Percentiles rank a stretch among this genome's conserved stretches.
phyloP scores from a whole-genome alignment of 2,797 vertebrate genomes.

The Threskiornis aethiopicus region DNA sequence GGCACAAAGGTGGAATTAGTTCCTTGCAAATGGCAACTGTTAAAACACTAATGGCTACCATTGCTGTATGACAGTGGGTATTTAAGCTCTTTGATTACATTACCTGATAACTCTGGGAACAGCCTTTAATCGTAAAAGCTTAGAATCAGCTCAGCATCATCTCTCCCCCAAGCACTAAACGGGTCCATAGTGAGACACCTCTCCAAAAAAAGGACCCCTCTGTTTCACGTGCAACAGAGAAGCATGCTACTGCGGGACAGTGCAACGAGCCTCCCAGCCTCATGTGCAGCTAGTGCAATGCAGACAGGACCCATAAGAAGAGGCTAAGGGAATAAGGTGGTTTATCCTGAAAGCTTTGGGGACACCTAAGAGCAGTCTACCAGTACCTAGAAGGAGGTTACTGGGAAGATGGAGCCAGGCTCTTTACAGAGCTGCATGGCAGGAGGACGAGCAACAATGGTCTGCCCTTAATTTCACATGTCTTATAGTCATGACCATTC shows the following conservation, averaged over 20 bases:
- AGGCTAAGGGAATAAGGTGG: not conserved
- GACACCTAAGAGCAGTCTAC: not conserved
- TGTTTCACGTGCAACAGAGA: not conserved
- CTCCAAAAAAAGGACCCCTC: not conserved
- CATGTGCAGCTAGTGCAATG: not conserved
- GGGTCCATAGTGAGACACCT: not conserved
- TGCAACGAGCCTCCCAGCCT: accelerated
- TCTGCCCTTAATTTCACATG: not conserved
- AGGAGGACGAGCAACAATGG: not conserved
- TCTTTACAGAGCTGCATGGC: not conserved
- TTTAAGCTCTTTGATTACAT: not conserved
- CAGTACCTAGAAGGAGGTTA: not conserved
- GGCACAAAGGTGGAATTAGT: not conserved
- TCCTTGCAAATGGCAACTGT: not conserved
- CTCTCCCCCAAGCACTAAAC: not conserved
- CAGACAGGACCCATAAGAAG: not conserved
- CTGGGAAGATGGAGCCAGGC: not conserved
- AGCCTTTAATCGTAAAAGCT: not conserved
- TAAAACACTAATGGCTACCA: not conserved
- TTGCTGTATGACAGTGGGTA: not conserved
- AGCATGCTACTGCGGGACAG: not conserved
- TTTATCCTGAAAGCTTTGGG: not conserved
- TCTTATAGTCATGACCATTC: not conserved
- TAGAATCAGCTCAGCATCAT: not conserved
- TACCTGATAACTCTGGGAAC: not conserved